Base-by-base conservation (phyloP, 2,888 invertebrate genomes). In the Ischnura elegans region DNA sequence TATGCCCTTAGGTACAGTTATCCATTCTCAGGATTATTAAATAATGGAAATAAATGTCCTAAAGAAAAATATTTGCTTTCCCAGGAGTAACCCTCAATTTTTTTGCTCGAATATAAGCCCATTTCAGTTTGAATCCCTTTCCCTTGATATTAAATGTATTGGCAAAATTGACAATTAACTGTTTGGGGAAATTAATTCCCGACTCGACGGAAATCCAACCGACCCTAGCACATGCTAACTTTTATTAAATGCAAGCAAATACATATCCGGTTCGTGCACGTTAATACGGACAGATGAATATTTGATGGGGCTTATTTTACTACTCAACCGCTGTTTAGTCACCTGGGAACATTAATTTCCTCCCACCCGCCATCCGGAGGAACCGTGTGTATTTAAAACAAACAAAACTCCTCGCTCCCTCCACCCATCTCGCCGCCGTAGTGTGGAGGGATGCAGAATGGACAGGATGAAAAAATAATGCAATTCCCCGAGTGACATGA, bases 291-390 rank as follows among this genome's bases (percentile, higher is more conserved):
- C 76, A 16, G 36, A 51, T 29, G 29, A 51, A 87, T 87, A 87
- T 29, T 51, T 51, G 29, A 36, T 43, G 45, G 36, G 51, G 51
- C 51, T 87, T 51, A 36, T 51, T 19, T 16, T 51, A 51, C 51
- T 29, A 51, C 51, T 36, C 51, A 47, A 87, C 51, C 42, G 19
- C 42, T 29, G 29, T 87, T 36, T n/a, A 19, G 51, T 51, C 51
- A 46, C n/a, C 43, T 45, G 86, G n/a, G 61, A 45, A 90, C 90
- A 43, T 90, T 90, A 61, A 90, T 90, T 90, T 61, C 90, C 61
- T 61, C 43, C 25, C 76, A 16, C 25, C 43, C 61, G 43, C 25
- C 76, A 16, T 13, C 43, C 61, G 43, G 43, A 66, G 61, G 66
- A 76, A 90, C 55, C 61, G 43, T 25, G 43, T 43, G 55, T 66